Base-by-base conservation (phyloP, 2,797 vertebrate genomes). In the Karalla daura region DNA sequence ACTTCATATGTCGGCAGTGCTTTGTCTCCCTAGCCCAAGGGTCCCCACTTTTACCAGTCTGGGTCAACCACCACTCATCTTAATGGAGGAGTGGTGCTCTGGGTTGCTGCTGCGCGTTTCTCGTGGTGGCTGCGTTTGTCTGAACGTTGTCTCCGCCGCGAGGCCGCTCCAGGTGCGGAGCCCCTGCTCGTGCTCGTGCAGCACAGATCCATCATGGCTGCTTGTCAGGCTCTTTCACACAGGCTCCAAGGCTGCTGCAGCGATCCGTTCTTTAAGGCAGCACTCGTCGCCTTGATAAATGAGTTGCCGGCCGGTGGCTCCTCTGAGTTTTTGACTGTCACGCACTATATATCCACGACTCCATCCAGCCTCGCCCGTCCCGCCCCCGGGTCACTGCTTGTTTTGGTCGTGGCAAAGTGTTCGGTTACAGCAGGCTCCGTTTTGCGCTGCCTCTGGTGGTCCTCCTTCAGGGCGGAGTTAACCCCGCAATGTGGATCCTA, bases 271-370 rank as follows among this genome's bases (percentile, higher is more conserved):
- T 90, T 86, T 81, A 87, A 84, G 82, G 87, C 43, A 52, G 68
- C 23, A 56, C 62, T 80, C 82, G 85, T 87, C 84, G 47, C 62
- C 54, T 50, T 94, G 89, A 92, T 79, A 47, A 78, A 94, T 91
- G 87, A 84, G 65, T 79, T 55, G 32, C 59, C 51, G 66, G 59
- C 59, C 60, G 63, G 69, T 63, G 62, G 62, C 32, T 64, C 70
- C 66, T 70, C 69, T 74, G 63, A 81, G 62, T 84, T 54, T 67
- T 56, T 77, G 54, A 62, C 67, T 78, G 74, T 78, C 70, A 74
- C n/a, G 67, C 73, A 47, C 63, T 74, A 80, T 63, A 63, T 67
- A 75, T 74, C 50, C 50, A 47, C 8, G 39, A 78, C 70, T 81
- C 72, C 61, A 37, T 80, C 43, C 63, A 64, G 64, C 51, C 63